Conservation (phyloP, 1,140 invertebrate genomes). For the Zaprionus vittiger region DNA sequence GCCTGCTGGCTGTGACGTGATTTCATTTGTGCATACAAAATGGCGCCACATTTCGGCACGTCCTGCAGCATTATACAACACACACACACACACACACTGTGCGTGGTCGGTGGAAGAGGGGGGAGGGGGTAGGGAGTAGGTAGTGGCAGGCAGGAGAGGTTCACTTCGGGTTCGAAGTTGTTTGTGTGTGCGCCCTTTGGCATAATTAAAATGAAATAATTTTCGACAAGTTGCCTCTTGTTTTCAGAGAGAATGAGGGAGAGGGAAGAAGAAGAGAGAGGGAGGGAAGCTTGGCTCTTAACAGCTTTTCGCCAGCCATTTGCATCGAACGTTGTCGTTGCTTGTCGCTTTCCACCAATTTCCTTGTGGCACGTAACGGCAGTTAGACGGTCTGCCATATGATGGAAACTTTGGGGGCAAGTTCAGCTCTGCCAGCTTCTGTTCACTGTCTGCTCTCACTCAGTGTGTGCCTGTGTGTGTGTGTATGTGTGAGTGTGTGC, state of each 20-base stretch:
- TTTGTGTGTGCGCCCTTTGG: conserved; percentile 55
- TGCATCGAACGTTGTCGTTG: conserved; percentile 32
- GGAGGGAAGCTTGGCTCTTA: conserved; percentile 34
- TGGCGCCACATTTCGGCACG: conserved; percentile 74
- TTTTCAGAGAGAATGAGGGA: conserved; percentile 24
- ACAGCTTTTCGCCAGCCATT: conserved; percentile 42
- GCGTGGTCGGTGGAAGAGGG: background rate
- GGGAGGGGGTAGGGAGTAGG: background rate
- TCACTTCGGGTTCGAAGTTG: background rate
- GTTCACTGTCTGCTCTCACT: conserved; percentile 16
- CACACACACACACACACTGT: background rate
- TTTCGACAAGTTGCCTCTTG: conserved; percentile 75
- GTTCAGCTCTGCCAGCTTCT: conserved; percentile 14
- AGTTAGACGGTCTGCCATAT: conserved; percentile 50
- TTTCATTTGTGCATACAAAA: conserved; percentile 75
- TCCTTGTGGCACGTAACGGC: conserved; percentile 40
- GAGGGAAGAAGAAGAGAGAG: background rate
- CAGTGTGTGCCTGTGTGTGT: background rate
- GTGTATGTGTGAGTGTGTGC: background rate
- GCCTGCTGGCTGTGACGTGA: conserved; percentile 60
- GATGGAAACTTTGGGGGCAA: conserved; percentile 44
- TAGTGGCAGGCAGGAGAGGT: background rate
- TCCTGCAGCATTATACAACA: conserved; percentile 41
- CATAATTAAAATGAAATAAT: conserved; percentile 81
- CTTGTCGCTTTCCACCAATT: conserved; percentile 23